Evolutionary conservation across 2,888 invertebrate genomes (phyloP), one percentile per base, ranked within the genome.

Genomic region (Limnephilus auricula): DNA sequence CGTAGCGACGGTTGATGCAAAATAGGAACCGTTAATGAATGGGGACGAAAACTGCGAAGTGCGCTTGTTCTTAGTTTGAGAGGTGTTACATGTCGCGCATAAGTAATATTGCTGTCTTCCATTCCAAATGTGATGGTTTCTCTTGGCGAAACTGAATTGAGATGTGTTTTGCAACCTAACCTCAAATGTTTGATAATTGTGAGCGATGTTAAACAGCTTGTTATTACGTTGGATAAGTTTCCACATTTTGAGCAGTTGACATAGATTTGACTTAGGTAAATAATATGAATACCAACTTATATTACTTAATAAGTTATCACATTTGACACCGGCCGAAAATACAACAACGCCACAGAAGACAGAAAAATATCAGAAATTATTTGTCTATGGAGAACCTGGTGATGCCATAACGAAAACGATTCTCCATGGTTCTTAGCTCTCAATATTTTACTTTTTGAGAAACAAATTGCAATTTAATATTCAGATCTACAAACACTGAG

Each of bases 111-210:
- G 89, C 37, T 85, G 90, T 40, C 90, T 90, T 88, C 87, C 89
- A 88, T 90, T 90, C 45, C 91, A 79, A 65, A 92, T 83, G 45
- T 92, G 92, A 37, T 92, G 90, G 37, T 79, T 91, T 84, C 92
- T 80, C 89, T 78, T 91, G 34, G 45, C 40, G 45, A 31, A 91
- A 65, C 78, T 50, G 10, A 89, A 79, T n/a, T 90, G 82, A 31
- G 79, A 34, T 32, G 87, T 79, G 85, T 90, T 90, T 89, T 18
- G 87, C 6, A 89, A 34, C 82, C 80, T 92, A 92, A 92, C 92
- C 92, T 92, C 90, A 83, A 92, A 90, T 40, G 88, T 65, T 80
- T 85, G 90, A 79, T 86, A 85, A 37, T 89, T 30, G 79, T 31
- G 37, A 15, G 80, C 84, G 37, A 79, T 83, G 25, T 25, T 65